Evolutionary conservation across 2,888 invertebrate genomes (phyloP), one percentile per base, ranked within the genome.

Genomic region (Tribolium freemani): DNA sequence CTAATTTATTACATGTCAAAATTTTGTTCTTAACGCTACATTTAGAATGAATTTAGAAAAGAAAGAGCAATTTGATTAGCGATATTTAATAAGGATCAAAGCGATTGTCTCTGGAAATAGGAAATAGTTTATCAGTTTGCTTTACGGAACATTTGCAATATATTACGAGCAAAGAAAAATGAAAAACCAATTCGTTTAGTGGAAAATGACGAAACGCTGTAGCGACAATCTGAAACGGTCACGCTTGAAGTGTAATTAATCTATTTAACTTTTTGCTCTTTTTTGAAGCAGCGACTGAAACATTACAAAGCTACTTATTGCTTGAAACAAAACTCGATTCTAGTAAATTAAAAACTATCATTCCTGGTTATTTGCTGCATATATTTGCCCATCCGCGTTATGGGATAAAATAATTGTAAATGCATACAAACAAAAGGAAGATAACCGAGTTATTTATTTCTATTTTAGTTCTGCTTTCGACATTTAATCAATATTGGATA

Each of bases 201-300:
- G 13, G 57, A 31, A n/a, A 30, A 56, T 56, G 54, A 56, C n/a
- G 30, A 30, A 56, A 31, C 57, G 11, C 6, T 57, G 11, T 3
- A 57, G 57, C 9, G 38, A 57, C 57, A 57, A 57, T 57, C 11
- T 31, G 57, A 31, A 31, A 57, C 57, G 38, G 57, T 57, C 57
- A 57, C 57, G 57, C 57, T 20, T 44, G 44, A 57, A 57, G 57
- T 31, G 38, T 57, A 57, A 57, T 57, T 57, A 57, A 57, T 57
- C 57, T 57, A 57, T 57, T 57, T 57, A 57, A 11, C 56, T 56
- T 56, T 56, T 56, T 26, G 38, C 44, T 44, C 13, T n/a, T 31
- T 16, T 11, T 16, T 16, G n/a, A 31, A 31, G 16, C 10, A 38
- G 16, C 31, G 57, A 20, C 16, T 20, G 20, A 51, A 51, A 51